phyloP scores from a whole-genome alignment of 2,113 vertebrate genomes.

The Ceyx margarethae region DNA sequence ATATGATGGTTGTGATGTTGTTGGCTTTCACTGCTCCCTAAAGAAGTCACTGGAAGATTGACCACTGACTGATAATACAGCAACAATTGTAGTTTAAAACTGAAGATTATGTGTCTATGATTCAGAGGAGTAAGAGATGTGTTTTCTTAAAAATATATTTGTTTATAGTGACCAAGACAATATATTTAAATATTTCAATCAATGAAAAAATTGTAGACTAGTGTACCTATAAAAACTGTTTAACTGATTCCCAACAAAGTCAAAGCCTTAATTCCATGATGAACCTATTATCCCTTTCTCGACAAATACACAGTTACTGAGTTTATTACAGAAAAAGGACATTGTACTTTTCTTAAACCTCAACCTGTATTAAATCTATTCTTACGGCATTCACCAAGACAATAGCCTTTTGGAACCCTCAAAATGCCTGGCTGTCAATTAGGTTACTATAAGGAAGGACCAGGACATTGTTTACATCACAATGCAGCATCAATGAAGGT shows the following conservation, averaged over 20 bases:
- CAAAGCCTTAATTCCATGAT: neutral
- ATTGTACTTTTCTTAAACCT: slow-evolving; percentile 32
- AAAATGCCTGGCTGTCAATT: slow-evolving; percentile 54
- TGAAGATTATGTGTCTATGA: accelerated
- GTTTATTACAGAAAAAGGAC: slow-evolving; percentile 36
- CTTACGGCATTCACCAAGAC: slow-evolving; percentile 31
- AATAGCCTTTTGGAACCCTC: slow-evolving; percentile 30
- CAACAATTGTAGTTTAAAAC: neutral
- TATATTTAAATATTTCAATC: neutral
- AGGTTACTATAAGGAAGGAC: slow-evolving; percentile 49
- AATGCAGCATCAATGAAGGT: slow-evolving; percentile 58
- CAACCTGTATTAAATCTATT: slow-evolving; percentile 57
- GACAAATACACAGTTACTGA: neutral
- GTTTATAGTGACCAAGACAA: neutral
- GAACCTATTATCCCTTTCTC: neutral
- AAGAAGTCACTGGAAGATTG: neutral
- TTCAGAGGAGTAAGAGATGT: neutral
- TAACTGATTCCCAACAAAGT: neutral
- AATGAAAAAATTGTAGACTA: neutral
- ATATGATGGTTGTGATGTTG: neutral
- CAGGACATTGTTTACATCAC: slow-evolving; percentile 44
- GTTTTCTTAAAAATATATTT: neutral
- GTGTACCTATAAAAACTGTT: neutral
- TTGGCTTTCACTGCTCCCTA: neutral
- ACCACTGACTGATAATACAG: neutral